A percentile compares a stretch with the other conserved stretches of the same genome.
Conservation (phyloP, 2,888 invertebrate species). For the Axea sp. region DNA sequence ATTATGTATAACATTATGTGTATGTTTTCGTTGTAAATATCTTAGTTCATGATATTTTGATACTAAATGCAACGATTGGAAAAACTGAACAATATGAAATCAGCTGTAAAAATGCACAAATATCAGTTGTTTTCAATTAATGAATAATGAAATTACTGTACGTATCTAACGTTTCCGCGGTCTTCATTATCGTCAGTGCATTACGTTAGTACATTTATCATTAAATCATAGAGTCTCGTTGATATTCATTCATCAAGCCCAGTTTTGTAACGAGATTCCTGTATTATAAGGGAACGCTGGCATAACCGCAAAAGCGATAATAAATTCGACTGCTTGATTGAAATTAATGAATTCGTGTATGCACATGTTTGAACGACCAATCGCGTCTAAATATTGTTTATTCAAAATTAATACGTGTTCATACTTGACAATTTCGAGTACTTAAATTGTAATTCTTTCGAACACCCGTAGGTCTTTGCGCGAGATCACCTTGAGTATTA, state of each 20-base stretch:
- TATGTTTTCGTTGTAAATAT: too few relatives aligned
- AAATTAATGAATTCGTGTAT: constrained; percentile 55
- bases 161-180: constrained; percentile 45
- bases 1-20: too few relatives aligned
- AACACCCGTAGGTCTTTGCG: constrained; percentile 20
- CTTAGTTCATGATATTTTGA: too few relatives aligned
- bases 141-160: constrained; percentile 44
- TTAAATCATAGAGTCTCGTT: constrained; percentile 53
- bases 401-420: constrained; percentile 49
- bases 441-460: constrained; percentile 18
- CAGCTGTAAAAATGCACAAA: constrained; percentile 20
- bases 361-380: constrained; percentile 49
- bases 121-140: constrained; percentile 8
- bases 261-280: constrained; percentile 60
- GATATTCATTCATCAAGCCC: constrained; percentile 59
- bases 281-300: constrained; percentile 55
- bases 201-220: constrained; percentile 57
- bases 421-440: constrained; percentile 34
- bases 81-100: too few relatives aligned
- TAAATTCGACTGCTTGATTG: constrained; percentile 60
- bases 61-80: too few relatives aligned
- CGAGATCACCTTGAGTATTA: too few relatives aligned
- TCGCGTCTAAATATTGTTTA: constrained; percentile 54
- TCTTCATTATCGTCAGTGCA: constrained; percentile 56
- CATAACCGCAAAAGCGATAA: constrained; percentile 59